Evolutionary conservation across 2,113 vertebrate genomes (phyloP).

Genomic region (Dasyurus viverrinus): DNA sequence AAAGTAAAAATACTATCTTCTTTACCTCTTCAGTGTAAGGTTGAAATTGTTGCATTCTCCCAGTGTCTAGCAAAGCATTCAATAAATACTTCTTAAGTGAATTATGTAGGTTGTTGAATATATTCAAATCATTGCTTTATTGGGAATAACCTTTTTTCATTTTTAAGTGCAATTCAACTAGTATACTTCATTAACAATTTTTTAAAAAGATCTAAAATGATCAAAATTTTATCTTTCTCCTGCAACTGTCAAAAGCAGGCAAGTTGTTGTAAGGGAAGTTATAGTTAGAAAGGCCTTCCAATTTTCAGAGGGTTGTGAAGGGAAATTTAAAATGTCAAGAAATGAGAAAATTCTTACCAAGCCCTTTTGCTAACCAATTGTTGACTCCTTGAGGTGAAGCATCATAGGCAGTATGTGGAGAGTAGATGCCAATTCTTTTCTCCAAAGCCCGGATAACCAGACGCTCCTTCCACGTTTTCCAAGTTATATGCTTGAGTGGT

Average conservation of each 20-base stretch:
- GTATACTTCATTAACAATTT: slow-evolving; percentile 7
- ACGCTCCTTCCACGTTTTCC: slow-evolving; percentile 92
- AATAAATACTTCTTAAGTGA: background rate
- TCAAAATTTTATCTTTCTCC: background rate
- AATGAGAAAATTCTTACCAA: slow-evolving; percentile 83
- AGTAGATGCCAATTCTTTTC: slow-evolving; percentile 92
- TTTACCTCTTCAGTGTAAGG: slow-evolving; percentile 32
- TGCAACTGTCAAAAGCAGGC: background rate
- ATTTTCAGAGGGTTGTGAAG: slow-evolving; percentile 24
- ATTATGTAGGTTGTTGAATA: background rate
- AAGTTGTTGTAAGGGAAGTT: background rate
- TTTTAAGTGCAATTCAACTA: slow-evolving; percentile 39
- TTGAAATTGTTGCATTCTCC: background rate
- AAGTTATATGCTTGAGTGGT: slow-evolving; percentile 89
- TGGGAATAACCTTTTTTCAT: background rate
- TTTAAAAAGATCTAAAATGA: background rate
- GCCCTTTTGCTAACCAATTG: slow-evolving; percentile 90
- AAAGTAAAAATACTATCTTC: background rate
- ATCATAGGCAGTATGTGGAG: slow-evolving; percentile 94
- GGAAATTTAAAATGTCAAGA: slow-evolving; percentile 22
- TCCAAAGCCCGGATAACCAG: slow-evolving; percentile 91
- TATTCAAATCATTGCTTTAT: background rate
- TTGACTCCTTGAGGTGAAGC: slow-evolving; percentile 92
- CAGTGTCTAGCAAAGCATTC: background rate
- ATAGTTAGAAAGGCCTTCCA: slow-evolving; percentile 37